phyloP scores from a whole-genome alignment of 35 echinoderm and acorn worm genomes.

The Patiria miniata region DNA sequence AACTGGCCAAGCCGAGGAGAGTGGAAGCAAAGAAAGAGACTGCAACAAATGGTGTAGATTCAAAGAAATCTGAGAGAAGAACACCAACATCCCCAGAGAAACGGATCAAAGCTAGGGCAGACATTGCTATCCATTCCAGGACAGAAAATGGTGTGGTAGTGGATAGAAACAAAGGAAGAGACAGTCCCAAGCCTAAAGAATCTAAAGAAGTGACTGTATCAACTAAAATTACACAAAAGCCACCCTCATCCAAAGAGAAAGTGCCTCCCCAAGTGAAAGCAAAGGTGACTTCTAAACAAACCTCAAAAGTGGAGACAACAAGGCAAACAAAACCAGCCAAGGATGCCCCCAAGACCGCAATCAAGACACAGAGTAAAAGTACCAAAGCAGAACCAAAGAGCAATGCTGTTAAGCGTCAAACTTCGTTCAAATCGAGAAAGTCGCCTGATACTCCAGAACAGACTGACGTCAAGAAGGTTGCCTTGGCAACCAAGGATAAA shows the following conservation, averaged over 20 bases:
- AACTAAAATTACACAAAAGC: background rate
- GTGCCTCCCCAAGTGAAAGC: background rate
- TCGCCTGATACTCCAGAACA: constrained; percentile 4
- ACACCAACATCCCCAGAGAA: constrained; percentile 17
- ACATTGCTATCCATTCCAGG: background rate
- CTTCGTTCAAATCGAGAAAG: background rate
- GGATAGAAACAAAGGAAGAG: background rate
- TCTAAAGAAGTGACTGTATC: background rate
- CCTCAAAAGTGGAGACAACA: background rate
- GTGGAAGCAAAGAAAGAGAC: background rate
- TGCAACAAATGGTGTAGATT: background rate
- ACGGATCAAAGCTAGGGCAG: background rate
- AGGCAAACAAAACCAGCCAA: background rate
- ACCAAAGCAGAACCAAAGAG: background rate
- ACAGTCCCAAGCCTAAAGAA: constrained; percentile 16
- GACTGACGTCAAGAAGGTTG: constrained; percentile 50
- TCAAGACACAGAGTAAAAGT: background rate
- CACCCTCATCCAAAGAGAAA: background rate
- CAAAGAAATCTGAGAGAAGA: constrained; percentile 15
- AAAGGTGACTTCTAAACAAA: constrained; percentile 14
- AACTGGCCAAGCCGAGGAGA: constrained; percentile 39
- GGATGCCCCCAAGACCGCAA: background rate
- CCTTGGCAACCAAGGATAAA: constrained; percentile 77
- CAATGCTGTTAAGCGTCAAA: background rate
- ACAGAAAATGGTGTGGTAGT: background rate